Evolutionary conservation across 1,140 invertebrate species (phyloP).

Genomic region (Sinonovacula constricta): DNA sequence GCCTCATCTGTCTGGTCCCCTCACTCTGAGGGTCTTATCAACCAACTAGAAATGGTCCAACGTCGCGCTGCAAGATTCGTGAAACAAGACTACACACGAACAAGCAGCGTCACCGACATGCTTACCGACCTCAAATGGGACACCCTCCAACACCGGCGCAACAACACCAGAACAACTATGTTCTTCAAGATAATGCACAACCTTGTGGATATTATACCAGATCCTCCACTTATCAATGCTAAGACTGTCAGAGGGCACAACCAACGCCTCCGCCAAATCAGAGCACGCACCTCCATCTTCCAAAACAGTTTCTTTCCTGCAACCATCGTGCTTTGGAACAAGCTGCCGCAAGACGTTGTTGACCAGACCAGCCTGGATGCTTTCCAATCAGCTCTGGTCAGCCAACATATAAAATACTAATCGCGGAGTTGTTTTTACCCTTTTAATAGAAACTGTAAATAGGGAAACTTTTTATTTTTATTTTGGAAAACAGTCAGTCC

Average conservation of each 20-base stretch:
- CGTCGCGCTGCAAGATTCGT: too few relatives aligned
- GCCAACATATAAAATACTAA: constrained; percentile 10
- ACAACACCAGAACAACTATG: background rate
- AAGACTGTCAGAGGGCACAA: background rate
- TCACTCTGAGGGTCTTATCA: constrained; percentile 1
- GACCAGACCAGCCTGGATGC: too few relatives aligned
- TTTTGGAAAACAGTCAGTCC: too few relatives aligned
- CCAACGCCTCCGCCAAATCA: background rate
- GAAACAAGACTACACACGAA: constrained; percentile 4
- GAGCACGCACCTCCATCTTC: background rate
- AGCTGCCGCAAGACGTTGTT: too few relatives aligned
- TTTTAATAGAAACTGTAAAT: constrained; percentile 14
- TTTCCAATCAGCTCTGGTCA: too few relatives aligned
- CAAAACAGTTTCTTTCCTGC: too few relatives aligned
- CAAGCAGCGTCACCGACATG: constrained; percentile 7
- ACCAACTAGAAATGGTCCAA: too few relatives aligned
- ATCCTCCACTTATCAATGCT: background rate
- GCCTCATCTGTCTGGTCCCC: constrained; percentile 8
- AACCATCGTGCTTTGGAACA: too few relatives aligned
- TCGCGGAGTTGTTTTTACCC: constrained; percentile 11
- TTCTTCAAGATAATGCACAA: background rate
- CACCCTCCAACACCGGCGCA: background rate
- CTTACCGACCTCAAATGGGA: constrained; percentile 5
- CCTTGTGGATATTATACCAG: background rate
- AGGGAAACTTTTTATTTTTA: constrained; percentile 2